These are phyloP conservation scores for Eretmochelys imbricata DNA, from an alignment of 2,113 vertebrate species.

Conservation along the genomic window DNA sequence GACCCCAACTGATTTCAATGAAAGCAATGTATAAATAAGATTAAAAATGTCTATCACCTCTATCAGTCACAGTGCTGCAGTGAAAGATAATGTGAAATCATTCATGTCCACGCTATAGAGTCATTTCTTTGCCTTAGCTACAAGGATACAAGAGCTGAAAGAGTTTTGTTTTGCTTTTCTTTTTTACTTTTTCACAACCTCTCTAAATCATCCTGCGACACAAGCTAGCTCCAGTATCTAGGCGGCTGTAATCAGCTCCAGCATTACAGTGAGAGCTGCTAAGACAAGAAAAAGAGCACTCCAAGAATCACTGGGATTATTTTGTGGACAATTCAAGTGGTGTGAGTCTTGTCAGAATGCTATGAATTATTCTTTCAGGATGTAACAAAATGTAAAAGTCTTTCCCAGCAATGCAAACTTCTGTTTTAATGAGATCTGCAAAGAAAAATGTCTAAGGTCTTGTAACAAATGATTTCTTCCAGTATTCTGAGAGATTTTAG, in stretches of 20 bases:
- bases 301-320: not conserved
- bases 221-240: not conserved
- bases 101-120: not conserved
- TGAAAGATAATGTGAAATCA: not conserved
- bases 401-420: not conserved
- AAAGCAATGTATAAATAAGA: not conserved
- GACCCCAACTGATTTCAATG: not conserved
- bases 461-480: not conserved
- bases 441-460: not conserved
- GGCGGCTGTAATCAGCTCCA: not conserved
- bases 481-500: not conserved
- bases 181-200: not conserved
- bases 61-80: not conserved
- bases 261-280: not conserved
- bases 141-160: not conserved
- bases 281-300: not conserved
- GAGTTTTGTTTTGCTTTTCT: not conserved
- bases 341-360: not conserved
- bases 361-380: not conserved
- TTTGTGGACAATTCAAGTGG: not conserved
- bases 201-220: not conserved
- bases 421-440: not conserved
- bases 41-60: not conserved
- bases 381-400: not conserved
- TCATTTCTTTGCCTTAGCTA: not conserved